phyloP scores from a whole-genome alignment of 2,797 vertebrate genomes.

The Neomorphus geoffroyi region DNA sequence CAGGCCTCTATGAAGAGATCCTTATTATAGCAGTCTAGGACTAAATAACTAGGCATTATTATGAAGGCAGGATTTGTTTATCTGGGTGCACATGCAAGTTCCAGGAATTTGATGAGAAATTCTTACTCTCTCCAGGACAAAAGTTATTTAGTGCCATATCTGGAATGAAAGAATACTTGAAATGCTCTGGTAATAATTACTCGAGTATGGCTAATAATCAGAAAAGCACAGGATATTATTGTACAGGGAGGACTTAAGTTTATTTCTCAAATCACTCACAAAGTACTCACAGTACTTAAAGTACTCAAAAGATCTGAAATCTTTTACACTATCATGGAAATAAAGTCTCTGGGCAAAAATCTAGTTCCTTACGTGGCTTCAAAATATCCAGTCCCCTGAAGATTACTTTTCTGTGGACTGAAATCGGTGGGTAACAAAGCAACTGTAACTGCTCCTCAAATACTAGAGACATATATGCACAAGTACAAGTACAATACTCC shows the following conservation, averaged over 20 bases:
- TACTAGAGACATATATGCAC: neutral
- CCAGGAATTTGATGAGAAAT: neutral
- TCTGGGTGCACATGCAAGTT: neutral
- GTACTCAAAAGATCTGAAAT: neutral
- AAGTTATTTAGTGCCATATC: neutral
- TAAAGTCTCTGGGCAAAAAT: neutral
- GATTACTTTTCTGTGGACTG: neutral
- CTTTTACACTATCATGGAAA: neutral
- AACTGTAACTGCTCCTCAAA: neutral
- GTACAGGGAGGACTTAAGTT: neutral
- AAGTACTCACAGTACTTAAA: neutral
- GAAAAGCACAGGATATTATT: conserved; percentile 8
- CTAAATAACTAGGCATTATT: neutral
- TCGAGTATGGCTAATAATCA: neutral
- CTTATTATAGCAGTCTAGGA: neutral
- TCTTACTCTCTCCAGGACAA: neutral
- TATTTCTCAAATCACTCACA: neutral
- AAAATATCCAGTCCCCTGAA: neutral
- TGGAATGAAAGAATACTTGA: neutral
- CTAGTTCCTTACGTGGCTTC: neutral
- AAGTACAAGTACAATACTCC: no score
- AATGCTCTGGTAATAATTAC: conserved; percentile 4
- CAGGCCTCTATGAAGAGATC: neutral
- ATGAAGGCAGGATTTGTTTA: neutral
- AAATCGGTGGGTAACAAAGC: neutral